A percentile compares a stretch with the other conserved stretches of the same genome.
These are phyloP conservation scores for Dendropsophus ebraccatus DNA, from an alignment of 2,113 vertebrate genomes.

Conservation along the genomic window DNA sequence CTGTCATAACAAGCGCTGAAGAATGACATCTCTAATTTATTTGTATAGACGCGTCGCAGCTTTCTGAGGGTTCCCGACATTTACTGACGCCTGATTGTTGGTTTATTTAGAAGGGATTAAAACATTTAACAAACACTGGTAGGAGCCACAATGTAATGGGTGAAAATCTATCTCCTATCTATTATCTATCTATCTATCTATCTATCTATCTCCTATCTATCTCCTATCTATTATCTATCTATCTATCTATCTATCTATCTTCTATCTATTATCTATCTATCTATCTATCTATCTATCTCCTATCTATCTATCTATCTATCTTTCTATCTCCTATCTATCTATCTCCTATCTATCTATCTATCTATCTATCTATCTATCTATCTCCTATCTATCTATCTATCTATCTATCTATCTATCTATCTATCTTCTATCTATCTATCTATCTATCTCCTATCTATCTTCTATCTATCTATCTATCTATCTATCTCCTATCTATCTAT, in stretches of 20 bases:
- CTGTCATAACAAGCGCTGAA: neutral
- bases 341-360: neutral
- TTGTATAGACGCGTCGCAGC: neutral
- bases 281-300: too few relatives aligned
- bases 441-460: neutral
- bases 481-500: neutral
- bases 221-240: too few relatives aligned
- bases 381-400: too few relatives aligned
- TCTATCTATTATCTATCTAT: too few relatives aligned
- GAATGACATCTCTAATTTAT: neutral
- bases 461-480: neutral
- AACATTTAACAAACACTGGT: neutral
- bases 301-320: too few relatives aligned
- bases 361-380: too few relatives aligned
- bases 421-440: neutral
- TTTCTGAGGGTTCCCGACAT: neutral
- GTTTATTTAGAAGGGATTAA: neutral
- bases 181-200: conserved; percentile 1
- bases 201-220: too few relatives aligned
- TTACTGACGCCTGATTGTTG: neutral
- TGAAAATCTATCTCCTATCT: too few relatives aligned
- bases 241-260: too few relatives aligned
- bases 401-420: neutral
- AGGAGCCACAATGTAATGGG: neutral
- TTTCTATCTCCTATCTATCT: too few relatives aligned